phyloP scores from a whole-genome alignment of 2,113 vertebrate species.

The Tautogolabrus adspersus region DNA sequence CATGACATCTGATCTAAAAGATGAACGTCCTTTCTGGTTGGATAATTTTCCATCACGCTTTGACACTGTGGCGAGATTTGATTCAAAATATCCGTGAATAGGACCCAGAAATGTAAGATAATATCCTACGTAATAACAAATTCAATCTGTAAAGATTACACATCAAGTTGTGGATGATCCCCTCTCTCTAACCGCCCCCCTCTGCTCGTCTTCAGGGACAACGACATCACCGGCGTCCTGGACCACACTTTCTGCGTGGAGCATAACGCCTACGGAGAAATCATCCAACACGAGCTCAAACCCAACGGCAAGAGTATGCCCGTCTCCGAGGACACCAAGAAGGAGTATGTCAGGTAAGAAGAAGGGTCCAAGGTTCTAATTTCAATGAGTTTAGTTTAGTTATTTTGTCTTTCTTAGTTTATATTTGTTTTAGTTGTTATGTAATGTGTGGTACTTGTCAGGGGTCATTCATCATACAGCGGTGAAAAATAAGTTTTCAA shows the following conservation, averaged over 20 bases:
- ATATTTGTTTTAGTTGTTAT: too few species aligned
- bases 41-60: background rate
- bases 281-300: constrained; percentile 98
- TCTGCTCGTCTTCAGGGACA: constrained; percentile 84
- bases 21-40: background rate
- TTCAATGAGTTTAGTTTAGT: too few species aligned
- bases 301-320: constrained; percentile 96
- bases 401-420: too few species aligned
- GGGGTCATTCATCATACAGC: too few species aligned
- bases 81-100: background rate
- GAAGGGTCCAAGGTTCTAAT: too few species aligned
- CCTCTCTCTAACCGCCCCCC: background rate
- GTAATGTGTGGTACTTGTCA: too few species aligned
- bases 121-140: too few species aligned
- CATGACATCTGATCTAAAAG: background rate
- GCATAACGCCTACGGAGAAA: constrained; percentile 97
- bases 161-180: background rate
- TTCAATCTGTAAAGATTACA: too few species aligned
- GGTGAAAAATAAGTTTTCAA: too few species aligned
- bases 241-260: constrained; percentile 99
- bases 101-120: background rate
- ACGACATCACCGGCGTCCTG: constrained; percentile 97
- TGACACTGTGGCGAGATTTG: background rate
- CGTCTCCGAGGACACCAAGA: constrained; percentile 97
- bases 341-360: constrained; percentile 92